Percentiles rank a stretch among this genome's conserved stretches.
Evolutionary conservation across 2,888 invertebrate species (phyloP).

Genomic region (Parnassius glacialis): DNA sequence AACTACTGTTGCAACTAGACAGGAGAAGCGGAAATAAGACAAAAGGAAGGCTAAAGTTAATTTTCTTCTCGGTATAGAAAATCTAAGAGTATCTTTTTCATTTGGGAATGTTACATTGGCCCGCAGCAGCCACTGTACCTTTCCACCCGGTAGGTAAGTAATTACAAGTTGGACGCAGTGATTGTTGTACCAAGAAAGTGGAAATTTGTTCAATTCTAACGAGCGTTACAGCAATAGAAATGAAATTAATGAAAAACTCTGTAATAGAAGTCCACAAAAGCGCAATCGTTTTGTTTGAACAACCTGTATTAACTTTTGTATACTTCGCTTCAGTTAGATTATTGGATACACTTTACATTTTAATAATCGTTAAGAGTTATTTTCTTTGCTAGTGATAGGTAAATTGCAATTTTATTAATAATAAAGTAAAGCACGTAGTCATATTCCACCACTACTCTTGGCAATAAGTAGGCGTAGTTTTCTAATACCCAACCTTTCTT

Average conservation of each 20-base stretch:
- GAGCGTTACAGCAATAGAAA: slow-evolving; percentile 15
- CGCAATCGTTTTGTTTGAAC: slow-evolving; percentile 11
- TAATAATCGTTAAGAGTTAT: no score
- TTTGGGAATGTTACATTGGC: slow-evolving; percentile 14
- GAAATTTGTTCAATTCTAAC: slow-evolving; percentile 19
- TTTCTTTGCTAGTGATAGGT: no score
- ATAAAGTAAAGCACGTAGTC: no score
- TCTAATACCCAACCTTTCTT: no score
- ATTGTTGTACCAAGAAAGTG: slow-evolving; percentile 20
- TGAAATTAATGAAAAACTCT: slow-evolving; percentile 16
- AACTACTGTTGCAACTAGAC: no score
- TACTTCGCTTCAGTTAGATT: no score
- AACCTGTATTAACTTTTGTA: no score
- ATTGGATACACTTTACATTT: no score
- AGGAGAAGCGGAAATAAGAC: neutral
- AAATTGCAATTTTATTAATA: no score
- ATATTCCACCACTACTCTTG: no score
- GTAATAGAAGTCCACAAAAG: slow-evolving; percentile 8
- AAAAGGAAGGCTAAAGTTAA: slow-evolving; percentile 9
- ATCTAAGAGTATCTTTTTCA: slow-evolving; percentile 5
- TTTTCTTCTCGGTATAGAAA: slow-evolving; percentile 17
- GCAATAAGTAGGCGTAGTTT: no score
- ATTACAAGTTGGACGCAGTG: slow-evolving; percentile 18
- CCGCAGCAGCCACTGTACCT: slow-evolving; percentile 12
- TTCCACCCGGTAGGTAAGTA: slow-evolving; percentile 17